Evolutionary conservation across 2,888 invertebrate species (phyloP), one percentile per base, ranked within the genome.

Genomic region (Pandemis corylana): DNA sequence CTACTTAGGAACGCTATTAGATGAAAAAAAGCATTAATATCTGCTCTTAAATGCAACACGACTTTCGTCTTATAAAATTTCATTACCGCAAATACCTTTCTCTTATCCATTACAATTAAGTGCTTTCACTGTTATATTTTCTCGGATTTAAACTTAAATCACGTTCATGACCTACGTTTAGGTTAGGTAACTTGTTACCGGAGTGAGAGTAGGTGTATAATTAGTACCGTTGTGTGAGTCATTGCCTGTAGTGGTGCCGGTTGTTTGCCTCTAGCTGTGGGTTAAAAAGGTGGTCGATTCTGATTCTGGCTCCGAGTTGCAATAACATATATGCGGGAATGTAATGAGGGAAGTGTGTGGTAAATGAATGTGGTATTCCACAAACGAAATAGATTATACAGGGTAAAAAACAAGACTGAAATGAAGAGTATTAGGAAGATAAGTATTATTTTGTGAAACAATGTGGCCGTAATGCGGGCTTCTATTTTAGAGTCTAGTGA

Each of bases 151-250:
- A 74, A 72, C 72, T 76, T 71, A 71, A 72, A 76, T 77, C 77
- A 78, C 79, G 87, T 81, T 87, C 88, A 87, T 90, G 90, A 91
- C 90, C 90, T 87, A 87, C 83, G 88, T 75, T 75, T 71, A 44
- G 79, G 80, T 78, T 80, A 80, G 84, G 82, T 85, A 85, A 77
- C 72, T 79, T 79, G 85, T 89, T 89, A 87, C 81, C 82, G 81
- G 80, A 82, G 80, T 77, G 82, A 80, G 85, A 83, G 80, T 76
- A 80, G 78, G 83, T 81, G 13, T 51, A 51, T 56, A 85, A 84
- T 85, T 83, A 83, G 81, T 80, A 76, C 77, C 28, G 65, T 65
- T 49, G 13, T 63, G 51, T 59, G 66, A 70, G 69, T 74, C 74
- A 69, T 13, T 64, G 64, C 56, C 20, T 53, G 63, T 73, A 67